A percentile compares a stretch with the other conserved stretches of the same genome.
Conservation (phyloP, 2,797 vertebrate species). For the Echiichthys vipera region DNA sequence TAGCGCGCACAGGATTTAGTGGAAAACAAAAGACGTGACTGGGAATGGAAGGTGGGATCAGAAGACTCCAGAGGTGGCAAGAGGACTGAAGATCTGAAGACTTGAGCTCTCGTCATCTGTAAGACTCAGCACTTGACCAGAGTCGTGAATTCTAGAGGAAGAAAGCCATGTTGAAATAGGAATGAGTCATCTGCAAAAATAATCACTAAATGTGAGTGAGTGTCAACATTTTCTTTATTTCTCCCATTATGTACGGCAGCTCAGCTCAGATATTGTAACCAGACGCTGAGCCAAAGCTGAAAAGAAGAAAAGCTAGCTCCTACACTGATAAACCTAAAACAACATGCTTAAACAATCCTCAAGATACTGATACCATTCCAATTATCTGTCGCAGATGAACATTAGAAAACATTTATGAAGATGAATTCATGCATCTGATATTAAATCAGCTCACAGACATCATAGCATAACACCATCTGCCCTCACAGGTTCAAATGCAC, state of each 20-base stretch:
- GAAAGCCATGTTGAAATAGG: slow-evolving; percentile 22
- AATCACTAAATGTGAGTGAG: background rate
- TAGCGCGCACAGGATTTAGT: slow-evolving; percentile 45
- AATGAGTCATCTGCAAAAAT: background rate
- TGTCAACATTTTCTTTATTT: slow-evolving; percentile 17
- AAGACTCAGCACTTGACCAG: slow-evolving; percentile 92
- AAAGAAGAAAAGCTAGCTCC: too few species aligned
- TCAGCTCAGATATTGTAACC: slow-evolving; percentile 9
- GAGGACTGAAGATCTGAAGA: slow-evolving; percentile 36
- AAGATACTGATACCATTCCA: background rate
- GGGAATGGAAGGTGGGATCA: slow-evolving; percentile 35
- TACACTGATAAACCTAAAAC: background rate
- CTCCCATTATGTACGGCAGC: slow-evolving; percentile 34
- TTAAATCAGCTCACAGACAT: background rate
- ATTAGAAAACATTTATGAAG: background rate
- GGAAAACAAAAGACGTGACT: slow-evolving; percentile 57
- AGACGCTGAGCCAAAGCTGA: background rate
- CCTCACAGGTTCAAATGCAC: accelerated
- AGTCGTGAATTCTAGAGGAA: slow-evolving; percentile 90
- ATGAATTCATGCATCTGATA: background rate
- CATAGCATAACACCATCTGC: background rate
- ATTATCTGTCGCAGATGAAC: background rate
- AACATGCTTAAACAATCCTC: background rate
- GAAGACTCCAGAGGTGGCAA: slow-evolving; percentile 17
- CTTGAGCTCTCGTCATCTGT: slow-evolving; percentile 33